phyloP scores from a whole-genome alignment of 2,888 invertebrate species.

The Ectemnius cavifrons region DNA sequence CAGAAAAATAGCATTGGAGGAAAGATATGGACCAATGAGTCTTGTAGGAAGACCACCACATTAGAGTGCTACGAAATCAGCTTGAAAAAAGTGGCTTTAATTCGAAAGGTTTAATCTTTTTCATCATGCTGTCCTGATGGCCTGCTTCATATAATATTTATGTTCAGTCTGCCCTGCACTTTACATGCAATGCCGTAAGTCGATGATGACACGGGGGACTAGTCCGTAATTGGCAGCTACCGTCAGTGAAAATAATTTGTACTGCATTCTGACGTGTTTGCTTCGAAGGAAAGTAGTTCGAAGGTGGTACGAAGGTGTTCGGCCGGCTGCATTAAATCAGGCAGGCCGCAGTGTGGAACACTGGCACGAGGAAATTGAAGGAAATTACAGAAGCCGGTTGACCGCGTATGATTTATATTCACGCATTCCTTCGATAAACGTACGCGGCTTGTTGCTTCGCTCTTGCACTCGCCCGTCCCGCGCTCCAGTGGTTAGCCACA shows the following conservation, averaged over 20 bases:
- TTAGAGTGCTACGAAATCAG: too few relatives aligned
- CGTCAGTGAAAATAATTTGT: conserved; percentile 34
- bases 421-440: conserved; percentile 28
- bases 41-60: too few relatives aligned
- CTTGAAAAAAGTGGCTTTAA: too few relatives aligned
- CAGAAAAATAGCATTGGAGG: too few relatives aligned
- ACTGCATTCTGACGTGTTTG: conserved; percentile 10
- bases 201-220: conserved; percentile 38
- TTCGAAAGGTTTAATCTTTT: too few relatives aligned
- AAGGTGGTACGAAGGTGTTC: conserved; percentile 1
- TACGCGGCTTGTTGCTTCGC: conserved; percentile 26
- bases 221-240: conserved; percentile 46
- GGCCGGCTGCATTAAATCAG: conserved; percentile 47
- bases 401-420: conserved; percentile 49
- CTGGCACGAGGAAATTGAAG: conserved; percentile 55
- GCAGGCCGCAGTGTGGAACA: conserved; percentile 39
- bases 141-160: too few relatives aligned
- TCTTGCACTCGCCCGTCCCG: conserved; percentile 9
- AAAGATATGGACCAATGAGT: too few relatives aligned
- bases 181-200: too few relatives aligned
- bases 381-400: conserved; percentile 55
- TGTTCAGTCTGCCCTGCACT: too few relatives aligned
- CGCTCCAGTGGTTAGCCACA: conserved; percentile 20
- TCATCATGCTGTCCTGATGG: too few relatives aligned
- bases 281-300: neutral